Evolutionary conservation across 2,797 vertebrate species (phyloP).

Genomic region (Chiropotes sagulatus): DNA sequence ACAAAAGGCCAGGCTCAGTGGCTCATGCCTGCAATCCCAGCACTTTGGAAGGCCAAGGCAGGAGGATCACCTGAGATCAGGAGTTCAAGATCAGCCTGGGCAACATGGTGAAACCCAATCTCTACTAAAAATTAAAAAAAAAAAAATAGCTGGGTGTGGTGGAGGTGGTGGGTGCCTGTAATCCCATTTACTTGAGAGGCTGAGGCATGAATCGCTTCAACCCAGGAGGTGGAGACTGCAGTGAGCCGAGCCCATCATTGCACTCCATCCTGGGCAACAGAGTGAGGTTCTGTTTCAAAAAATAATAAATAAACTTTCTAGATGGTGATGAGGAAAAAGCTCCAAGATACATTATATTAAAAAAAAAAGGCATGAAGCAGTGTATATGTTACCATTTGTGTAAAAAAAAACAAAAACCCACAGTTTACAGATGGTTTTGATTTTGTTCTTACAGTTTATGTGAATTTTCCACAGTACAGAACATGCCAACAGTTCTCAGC

Average conservation of each 20-base stretch:
- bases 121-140: not conserved
- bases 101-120: not conserved
- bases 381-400: not conserved
- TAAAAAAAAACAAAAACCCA: not conserved
- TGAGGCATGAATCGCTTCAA: not conserved
- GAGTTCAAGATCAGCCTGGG: too few species aligned
- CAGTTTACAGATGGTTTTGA: not conserved
- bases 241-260: not conserved
- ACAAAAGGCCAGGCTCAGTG: too few species aligned
- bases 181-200: not conserved
- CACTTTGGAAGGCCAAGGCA: too few species aligned
- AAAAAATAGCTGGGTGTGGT: too few species aligned
- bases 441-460: not conserved
- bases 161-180: accelerated
- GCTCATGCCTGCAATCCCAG: too few species aligned
- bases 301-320: not conserved
- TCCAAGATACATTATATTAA: not conserved
- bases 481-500: not conserved
- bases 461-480: not conserved
- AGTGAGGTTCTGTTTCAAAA: not conserved
- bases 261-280: not conserved
- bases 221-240: not conserved
- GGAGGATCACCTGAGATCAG: too few species aligned
- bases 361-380: not conserved
- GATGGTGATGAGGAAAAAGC: not conserved